Percentiles rank a stretch among this genome's conserved stretches.
Evolutionary conservation across 2,888 invertebrate species (phyloP).

Genomic region (Catocala nupta): DNA sequence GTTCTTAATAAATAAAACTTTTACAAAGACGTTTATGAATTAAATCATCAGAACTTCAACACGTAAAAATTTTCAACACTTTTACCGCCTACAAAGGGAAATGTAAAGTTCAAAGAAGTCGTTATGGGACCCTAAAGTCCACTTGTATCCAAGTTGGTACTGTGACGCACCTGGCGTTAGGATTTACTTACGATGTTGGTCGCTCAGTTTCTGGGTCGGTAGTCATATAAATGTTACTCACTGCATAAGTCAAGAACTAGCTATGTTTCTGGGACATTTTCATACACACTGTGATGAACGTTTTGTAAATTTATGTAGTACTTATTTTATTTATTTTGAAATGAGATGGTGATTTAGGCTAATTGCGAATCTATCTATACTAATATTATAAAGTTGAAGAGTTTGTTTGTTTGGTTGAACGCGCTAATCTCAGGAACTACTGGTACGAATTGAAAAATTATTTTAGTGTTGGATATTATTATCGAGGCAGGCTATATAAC

Average conservation of each 20-base stretch:
- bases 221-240: slow-evolving; percentile 23
- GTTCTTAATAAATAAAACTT: not conserved
- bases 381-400: no score
- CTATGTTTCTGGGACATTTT: not conserved
- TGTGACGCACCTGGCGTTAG: slow-evolving; percentile 48
- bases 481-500: no score
- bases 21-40: slow-evolving; percentile 1
- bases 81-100: slow-evolving; percentile 37
- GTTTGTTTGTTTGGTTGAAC: no score
- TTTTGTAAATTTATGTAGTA: not conserved
- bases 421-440: no score
- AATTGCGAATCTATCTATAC: no score
- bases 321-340: no score
- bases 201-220: slow-evolving; percentile 30
- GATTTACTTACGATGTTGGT: slow-evolving; percentile 48
- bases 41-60: slow-evolving; percentile 13
- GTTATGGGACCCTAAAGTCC: slow-evolving; percentile 49
- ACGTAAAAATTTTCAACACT: slow-evolving; percentile 16
- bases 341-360: no score
- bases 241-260: not conserved
- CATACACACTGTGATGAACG: not conserved
- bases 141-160: slow-evolving; percentile 42
- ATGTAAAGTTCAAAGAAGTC: slow-evolving; percentile 46
- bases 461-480: no score
- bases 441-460: no score